Conservation (phyloP, 2,113 vertebrate species). For the Recurvirostra avosetta region DNA sequence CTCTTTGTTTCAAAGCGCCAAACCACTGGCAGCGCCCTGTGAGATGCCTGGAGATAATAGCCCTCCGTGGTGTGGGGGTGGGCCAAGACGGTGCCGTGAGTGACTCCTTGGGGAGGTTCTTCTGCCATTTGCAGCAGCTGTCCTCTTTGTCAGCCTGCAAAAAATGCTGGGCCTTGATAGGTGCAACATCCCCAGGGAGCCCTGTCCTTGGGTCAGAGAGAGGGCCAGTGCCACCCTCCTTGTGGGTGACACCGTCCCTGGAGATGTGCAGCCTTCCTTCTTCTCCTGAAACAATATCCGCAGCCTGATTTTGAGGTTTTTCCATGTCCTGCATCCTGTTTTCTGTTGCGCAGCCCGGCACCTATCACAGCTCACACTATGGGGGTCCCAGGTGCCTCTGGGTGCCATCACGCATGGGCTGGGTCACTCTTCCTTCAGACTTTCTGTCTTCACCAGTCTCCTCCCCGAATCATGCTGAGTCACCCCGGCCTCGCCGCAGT, state of each 20-base stretch:
- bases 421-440: background rate
- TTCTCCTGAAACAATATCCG: background rate
- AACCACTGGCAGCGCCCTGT: background rate
- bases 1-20: background rate
- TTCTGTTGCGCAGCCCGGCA: background rate
- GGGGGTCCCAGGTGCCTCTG: background rate
- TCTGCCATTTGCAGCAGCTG: background rate
- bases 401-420: rapidly evolving
- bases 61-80: background rate
- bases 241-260: background rate
- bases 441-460: background rate
- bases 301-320: background rate
- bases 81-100: background rate
- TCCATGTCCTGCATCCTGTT: background rate
- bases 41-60: background rate
- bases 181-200: background rate
- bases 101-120: background rate
- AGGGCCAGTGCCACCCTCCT: background rate
- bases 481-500: rapidly evolving
- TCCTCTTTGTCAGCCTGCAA: background rate
- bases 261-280: background rate
- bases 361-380: background rate
- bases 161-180: background rate
- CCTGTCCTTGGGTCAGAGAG: background rate
- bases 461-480: background rate